phyloP scores from a whole-genome alignment of 2,888 invertebrate species.

The Trachelus stipa region DNA sequence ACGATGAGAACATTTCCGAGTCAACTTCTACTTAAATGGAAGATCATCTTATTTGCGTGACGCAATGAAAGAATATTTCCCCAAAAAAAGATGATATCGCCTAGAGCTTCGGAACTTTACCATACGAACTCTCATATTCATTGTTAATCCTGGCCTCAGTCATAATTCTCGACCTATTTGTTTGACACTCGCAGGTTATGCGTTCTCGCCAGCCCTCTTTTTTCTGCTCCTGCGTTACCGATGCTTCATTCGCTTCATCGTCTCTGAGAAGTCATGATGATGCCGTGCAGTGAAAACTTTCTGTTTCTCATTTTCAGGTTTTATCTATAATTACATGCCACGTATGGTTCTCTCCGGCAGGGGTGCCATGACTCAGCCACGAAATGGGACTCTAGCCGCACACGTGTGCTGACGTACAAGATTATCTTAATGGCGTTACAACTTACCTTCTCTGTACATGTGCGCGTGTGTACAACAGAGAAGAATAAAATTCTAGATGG shows the following conservation, averaged over 20 bases:
- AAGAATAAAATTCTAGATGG: not conserved
- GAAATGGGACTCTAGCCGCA: not conserved
- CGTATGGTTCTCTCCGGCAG: constrained; percentile 13
- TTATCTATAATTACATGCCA: constrained; percentile 33
- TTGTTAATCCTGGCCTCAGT: not conserved
- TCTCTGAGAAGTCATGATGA: constrained; percentile 6
- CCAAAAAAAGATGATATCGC: not conserved
- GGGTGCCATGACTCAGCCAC: not conserved
- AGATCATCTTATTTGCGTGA: constrained; percentile 5
- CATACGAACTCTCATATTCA: constrained; percentile 25
- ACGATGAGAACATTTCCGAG: constrained; percentile 28
- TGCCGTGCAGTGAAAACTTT: not conserved
- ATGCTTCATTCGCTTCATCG: constrained; percentile 16
- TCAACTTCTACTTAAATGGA: constrained; percentile 36
- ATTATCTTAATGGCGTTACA: constrained; percentile 51
- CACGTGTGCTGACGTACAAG: constrained; percentile 22
- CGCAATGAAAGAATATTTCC: no score
- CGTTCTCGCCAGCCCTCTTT: not conserved
- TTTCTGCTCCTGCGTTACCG: not conserved
- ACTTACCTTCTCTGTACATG: constrained; percentile 32
- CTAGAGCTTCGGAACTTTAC: not conserved
- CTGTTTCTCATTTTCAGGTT: not conserved
- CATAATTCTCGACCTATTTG: constrained; percentile 9
- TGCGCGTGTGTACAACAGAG: not conserved
- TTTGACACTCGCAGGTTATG: not conserved